These are phyloP conservation scores for Philaenus spumarius DNA, from an alignment of 1,140 invertebrate species.

Conservation along the genomic window DNA sequence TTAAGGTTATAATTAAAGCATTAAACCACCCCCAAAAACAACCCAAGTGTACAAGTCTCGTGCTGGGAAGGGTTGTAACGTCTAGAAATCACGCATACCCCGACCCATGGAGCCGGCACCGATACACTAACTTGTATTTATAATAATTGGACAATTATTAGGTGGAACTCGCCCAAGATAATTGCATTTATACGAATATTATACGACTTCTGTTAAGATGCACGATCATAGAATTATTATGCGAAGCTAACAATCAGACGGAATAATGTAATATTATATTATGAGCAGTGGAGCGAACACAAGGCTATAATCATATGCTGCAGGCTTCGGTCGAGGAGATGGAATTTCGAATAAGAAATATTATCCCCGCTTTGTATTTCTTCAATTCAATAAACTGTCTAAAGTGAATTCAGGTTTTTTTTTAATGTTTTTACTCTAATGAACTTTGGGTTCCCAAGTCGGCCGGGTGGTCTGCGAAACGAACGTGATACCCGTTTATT, in stretches of 20 bases:
- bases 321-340: not conserved
- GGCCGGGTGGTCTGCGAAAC: too few species aligned
- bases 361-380: conserved; percentile 7
- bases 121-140: conserved; percentile 9
- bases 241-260: not conserved
- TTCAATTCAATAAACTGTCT: conserved; percentile 17
- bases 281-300: not conserved
- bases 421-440: too few species aligned
- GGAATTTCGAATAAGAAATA: conserved; percentile 9
- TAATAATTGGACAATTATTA: conserved; percentile 19
- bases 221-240: conserved; percentile 9
- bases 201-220: conserved; percentile 17
- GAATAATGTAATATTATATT: not conserved
- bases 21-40: too few species aligned
- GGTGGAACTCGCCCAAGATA: conserved; percentile 6
- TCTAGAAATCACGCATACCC: too few species aligned
- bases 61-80: too few species aligned
- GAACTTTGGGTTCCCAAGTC: too few species aligned
- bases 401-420: not conserved
- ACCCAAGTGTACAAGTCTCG: too few species aligned
- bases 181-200: conserved; percentile 20
- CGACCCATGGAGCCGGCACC: too few species aligned
- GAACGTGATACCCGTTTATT: too few species aligned
- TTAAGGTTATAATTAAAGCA: too few species aligned
- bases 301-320: not conserved